Evolutionary conservation across 1,140 invertebrate species (phyloP).

Genomic region (Drosophila kohkoa): DNA sequence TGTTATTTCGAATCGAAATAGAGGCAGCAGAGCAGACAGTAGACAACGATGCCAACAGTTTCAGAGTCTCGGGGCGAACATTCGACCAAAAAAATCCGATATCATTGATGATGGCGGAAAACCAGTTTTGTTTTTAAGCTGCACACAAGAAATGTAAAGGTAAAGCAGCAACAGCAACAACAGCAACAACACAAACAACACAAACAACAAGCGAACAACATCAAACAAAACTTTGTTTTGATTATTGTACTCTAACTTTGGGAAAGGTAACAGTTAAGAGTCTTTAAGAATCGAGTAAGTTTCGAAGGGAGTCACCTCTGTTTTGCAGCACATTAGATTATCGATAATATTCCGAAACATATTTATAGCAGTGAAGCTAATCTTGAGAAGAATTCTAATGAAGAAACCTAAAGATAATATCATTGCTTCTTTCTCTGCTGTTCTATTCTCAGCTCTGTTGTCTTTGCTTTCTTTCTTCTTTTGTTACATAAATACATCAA

Average conservation of each 20-base stretch:
- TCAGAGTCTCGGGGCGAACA: constrained; percentile 24
- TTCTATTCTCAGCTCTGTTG: not conserved
- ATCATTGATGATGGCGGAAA: constrained; percentile 75
- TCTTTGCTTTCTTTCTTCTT: constrained; percentile 6
- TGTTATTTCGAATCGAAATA: constrained; percentile 29
- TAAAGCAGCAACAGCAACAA: constrained; percentile 44
- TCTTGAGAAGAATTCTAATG: not conserved
- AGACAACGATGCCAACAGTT: constrained; percentile 31
- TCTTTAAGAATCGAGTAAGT: not conserved
- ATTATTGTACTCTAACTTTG: constrained; percentile 17
- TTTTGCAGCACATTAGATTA: not conserved
- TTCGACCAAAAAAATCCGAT: constrained; percentile 58
- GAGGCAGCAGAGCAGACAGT: not conserved
- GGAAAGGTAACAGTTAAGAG: not conserved
- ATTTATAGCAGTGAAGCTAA: not conserved
- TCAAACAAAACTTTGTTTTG: constrained; percentile 42
- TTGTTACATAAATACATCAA: constrained; percentile 23
- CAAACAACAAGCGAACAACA: constrained; percentile 25
- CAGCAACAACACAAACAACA: constrained; percentile 25
- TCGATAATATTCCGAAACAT: not conserved
- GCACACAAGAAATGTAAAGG: constrained; percentile 65
- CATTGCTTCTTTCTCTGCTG: not conserved
- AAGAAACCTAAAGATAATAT: constrained; percentile 13
- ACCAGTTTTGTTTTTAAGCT: constrained; percentile 70
- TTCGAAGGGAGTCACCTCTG: not conserved